These are phyloP conservation scores for Cryptoblepharus egeriae DNA, from an alignment of 2,797 vertebrate genomes.

Conservation along the genomic window DNA sequence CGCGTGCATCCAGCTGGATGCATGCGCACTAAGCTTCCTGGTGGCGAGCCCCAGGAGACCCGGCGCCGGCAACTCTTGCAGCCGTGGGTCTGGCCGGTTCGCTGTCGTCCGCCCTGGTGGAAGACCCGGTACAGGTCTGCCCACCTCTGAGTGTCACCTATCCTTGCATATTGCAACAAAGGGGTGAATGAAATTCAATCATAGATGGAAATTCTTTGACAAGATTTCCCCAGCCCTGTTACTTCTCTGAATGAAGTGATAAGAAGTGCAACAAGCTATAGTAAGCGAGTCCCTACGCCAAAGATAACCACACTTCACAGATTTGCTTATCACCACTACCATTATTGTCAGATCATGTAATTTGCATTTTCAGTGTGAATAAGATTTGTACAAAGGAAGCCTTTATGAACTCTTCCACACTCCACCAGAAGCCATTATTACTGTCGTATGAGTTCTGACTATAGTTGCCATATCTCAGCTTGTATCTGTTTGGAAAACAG, in stretches of 20 bases:
- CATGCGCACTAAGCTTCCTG: too few species aligned
- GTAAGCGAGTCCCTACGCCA: not conserved
- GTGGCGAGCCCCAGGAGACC: too few species aligned
- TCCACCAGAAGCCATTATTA: not conserved
- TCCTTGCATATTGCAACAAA: not conserved
- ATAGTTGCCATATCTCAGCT: not conserved
- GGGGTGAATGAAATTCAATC: not conserved
- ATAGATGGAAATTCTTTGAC: not conserved
- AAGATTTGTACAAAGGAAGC: not conserved
- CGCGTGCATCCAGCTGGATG: too few species aligned
- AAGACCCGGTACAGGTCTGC: too few species aligned
- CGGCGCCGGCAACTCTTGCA: too few species aligned
- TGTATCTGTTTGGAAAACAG: slow-evolving; percentile 15
- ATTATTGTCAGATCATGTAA: not conserved
- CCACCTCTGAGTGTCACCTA: too few species aligned
- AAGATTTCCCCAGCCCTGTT: not conserved
- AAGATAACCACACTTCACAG: slow-evolving; percentile 16
- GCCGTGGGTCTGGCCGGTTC: too few species aligned
- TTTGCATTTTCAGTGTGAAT: slow-evolving; percentile 31
- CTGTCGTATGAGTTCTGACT: not conserved
- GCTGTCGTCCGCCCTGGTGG: too few species aligned
- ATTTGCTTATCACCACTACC: not conserved
- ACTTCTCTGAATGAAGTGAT: not conserved
- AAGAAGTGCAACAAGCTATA: not conserved
- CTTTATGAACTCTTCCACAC: slow-evolving; percentile 10